These are phyloP conservation scores for Dynastes maya DNA, from an alignment of 2,888 invertebrate genomes.

Conservation along the genomic window DNA sequence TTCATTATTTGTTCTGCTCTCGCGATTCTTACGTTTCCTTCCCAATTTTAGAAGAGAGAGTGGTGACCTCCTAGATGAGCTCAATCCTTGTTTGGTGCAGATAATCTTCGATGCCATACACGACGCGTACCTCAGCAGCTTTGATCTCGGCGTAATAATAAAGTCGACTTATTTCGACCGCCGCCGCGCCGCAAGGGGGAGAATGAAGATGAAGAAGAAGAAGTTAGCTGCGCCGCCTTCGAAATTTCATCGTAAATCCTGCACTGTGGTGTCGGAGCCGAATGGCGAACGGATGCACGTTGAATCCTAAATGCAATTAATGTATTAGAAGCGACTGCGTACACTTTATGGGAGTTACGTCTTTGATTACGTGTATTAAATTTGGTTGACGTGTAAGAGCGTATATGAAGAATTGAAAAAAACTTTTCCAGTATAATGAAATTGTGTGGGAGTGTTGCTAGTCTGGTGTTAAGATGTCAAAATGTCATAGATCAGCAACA, in stretches of 20 bases:
- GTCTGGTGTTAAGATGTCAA: too few relatives aligned
- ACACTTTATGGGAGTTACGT: too few relatives aligned
- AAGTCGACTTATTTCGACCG: conserved; percentile 55
- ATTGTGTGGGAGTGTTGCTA: too few relatives aligned
- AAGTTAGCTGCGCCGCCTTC: neutral
- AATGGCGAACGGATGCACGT: neutral
- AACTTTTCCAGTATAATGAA: too few relatives aligned
- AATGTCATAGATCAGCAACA: too few relatives aligned
- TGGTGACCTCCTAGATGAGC: neutral
- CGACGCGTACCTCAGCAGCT: conserved; percentile 60
- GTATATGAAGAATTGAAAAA: too few relatives aligned
- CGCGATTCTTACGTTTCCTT: neutral
- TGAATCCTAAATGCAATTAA: conserved; percentile 19
- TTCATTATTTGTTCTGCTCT: neutral
- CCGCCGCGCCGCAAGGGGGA: neutral
- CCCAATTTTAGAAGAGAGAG: neutral
- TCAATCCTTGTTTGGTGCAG: conserved; percentile 61
- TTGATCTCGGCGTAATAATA: conserved; percentile 61
- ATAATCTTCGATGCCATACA: conserved; percentile 65
- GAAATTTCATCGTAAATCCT: conserved; percentile 11
- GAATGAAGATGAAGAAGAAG: conserved; percentile 7
- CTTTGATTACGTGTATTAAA: too few relatives aligned
- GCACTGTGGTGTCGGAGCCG: neutral
- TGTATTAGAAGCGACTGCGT: neutral
- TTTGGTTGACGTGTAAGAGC: too few relatives aligned